Evolutionary conservation across 2,113 vertebrate species (phyloP).

Genomic region (Mustela lutreola): DNA sequence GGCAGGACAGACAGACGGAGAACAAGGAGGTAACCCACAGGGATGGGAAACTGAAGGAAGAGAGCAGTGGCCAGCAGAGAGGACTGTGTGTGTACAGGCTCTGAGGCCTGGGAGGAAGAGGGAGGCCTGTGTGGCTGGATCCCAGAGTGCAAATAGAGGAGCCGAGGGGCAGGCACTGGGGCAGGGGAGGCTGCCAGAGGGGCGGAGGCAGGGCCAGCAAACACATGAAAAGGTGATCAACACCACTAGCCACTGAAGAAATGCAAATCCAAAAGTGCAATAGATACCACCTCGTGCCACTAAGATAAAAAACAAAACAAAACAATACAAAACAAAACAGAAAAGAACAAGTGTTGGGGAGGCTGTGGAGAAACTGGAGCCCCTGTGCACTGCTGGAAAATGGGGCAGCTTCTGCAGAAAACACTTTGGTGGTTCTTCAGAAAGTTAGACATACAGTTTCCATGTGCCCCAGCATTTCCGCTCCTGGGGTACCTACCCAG

Average conservation of each 20-base stretch:
- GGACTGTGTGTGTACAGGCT: neutral
- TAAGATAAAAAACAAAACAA: neutral
- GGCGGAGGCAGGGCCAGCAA: neutral
- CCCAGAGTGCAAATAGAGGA: neutral
- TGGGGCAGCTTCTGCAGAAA: neutral
- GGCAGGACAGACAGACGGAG: neutral
- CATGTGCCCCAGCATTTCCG: neutral
- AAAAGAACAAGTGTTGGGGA: slow-evolving; percentile 6
- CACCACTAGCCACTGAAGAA: neutral
- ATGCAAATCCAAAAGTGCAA: slow-evolving; percentile 20
- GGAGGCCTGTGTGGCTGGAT: neutral
- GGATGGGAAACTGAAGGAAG: neutral
- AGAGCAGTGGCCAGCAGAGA: neutral
- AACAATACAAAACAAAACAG: neutral
- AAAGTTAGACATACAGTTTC: neutral
- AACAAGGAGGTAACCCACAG: neutral
- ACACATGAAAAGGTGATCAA: neutral
- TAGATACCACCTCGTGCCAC: neutral
- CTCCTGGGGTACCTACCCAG: neutral
- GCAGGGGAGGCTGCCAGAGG: neutral
- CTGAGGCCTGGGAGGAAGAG: neutral
- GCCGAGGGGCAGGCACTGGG: neutral
- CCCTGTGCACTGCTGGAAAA: neutral
- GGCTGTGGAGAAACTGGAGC: neutral
- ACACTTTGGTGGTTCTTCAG: neutral